Conservation (phyloP, 2,113 vertebrate genomes). For the Eurystomus gularis region DNA sequence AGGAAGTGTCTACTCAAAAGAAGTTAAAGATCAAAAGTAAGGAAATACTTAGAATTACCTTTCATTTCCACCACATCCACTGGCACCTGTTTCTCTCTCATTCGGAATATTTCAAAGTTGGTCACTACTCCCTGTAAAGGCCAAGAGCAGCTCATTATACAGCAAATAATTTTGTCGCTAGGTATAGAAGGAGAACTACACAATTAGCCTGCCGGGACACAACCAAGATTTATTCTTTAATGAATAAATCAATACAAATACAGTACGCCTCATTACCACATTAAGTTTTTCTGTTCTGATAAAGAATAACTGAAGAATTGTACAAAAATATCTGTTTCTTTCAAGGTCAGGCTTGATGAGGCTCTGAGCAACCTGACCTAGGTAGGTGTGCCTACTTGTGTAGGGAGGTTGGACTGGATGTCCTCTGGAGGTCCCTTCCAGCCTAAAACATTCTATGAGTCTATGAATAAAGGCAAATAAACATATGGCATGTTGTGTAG, state of each 20-base stretch:
- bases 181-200: neutral
- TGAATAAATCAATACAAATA: neutral
- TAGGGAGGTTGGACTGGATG: too few relatives aligned
- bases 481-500: neutral
- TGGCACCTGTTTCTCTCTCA: constrained; percentile 98
- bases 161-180: neutral
- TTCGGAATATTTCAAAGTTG: constrained; percentile 99
- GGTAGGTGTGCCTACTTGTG: too few relatives aligned
- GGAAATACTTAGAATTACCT: constrained; percentile 72
- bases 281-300: neutral
- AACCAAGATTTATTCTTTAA: neutral
- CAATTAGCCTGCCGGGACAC: neutral
- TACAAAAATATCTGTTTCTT: neutral
- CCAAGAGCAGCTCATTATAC: neutral
- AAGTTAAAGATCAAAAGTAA: neutral
- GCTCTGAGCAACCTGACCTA: too few relatives aligned
- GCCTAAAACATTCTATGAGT: too few relatives aligned
- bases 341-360: too few relatives aligned
- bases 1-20: neutral
- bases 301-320: neutral
- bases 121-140: constrained; percentile 91
- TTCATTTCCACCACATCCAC: constrained; percentile 99
- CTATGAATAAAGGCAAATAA: neutral
- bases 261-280: neutral
- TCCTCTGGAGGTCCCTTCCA: too few relatives aligned